Percentiles rank a stretch among this genome's conserved stretches.
phyloP scores from a whole-genome alignment of 2,888 invertebrate genomes.

The Netelia inedita region DNA sequence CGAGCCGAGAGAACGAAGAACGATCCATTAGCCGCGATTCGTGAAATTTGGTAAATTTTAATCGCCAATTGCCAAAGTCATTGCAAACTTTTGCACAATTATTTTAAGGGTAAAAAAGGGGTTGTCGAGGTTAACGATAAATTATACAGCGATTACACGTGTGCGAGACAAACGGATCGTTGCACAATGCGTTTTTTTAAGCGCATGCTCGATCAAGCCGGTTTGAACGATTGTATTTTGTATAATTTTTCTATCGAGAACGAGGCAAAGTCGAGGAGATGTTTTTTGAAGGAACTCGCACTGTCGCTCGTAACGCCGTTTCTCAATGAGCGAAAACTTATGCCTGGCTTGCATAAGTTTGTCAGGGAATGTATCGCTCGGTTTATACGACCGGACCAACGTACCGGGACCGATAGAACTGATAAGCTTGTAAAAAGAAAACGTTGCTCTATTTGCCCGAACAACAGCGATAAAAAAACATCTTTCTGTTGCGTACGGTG shows the following conservation, averaged over 20 bases:
- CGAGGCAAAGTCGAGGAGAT: background rate
- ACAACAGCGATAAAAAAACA: background rate
- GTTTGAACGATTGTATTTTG: slow-evolving; percentile 20
- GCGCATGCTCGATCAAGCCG: slow-evolving; percentile 36
- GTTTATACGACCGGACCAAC: background rate
- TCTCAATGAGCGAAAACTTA: no score
- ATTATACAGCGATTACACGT: slow-evolving; percentile 12
- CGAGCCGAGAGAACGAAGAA: slow-evolving; percentile 60
- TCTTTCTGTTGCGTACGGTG: background rate
- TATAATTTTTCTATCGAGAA: background rate
- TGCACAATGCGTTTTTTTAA: slow-evolving; percentile 28
- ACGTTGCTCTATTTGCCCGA: background rate
- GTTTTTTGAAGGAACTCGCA: no score
- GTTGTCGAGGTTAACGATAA: slow-evolving; percentile 1
- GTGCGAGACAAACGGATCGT: slow-evolving; percentile 10
- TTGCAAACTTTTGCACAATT: slow-evolving; percentile 52
- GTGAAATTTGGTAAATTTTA: slow-evolving; percentile 73
- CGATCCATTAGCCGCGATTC: slow-evolving; percentile 71
- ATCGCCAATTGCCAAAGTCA: slow-evolving; percentile 65
- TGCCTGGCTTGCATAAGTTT: slow-evolving; percentile 7
- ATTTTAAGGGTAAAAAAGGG: slow-evolving; percentile 9
- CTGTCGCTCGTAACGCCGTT: no score
- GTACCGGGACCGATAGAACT: background rate
- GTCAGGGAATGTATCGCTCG: background rate
- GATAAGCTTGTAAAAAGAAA: background rate